phyloP scores from a whole-genome alignment of 2,797 vertebrate species.

The Syngnathus acus region DNA sequence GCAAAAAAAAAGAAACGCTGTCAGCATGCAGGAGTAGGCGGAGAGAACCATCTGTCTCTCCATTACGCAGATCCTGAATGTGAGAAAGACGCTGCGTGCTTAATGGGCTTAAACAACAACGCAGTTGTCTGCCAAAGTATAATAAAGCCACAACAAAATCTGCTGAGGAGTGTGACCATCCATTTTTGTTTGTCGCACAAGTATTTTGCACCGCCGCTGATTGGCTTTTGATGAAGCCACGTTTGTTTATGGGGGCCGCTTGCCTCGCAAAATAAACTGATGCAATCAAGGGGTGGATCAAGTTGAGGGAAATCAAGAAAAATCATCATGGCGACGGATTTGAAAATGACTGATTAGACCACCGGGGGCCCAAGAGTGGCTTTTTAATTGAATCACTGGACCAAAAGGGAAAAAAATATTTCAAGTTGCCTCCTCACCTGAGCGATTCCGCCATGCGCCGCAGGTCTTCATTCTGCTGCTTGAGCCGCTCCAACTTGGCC shows the following conservation, averaged over 20 bases:
- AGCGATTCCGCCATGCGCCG: constrained; percentile 95
- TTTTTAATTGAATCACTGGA: not conserved
- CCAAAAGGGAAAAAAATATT: not conserved
- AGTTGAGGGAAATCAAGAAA: not conserved
- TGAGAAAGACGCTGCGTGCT: constrained; percentile 36
- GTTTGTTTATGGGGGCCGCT: constrained; percentile 11
- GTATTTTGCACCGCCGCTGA: constrained; percentile 20
- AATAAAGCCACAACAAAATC: constrained; percentile 20
- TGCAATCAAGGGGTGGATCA: constrained; percentile 23
- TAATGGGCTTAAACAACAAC: constrained; percentile 43
- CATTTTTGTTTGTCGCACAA: constrained; percentile 26
- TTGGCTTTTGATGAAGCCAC: constrained; percentile 25
- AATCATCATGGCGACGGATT: not conserved
- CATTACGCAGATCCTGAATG: constrained; percentile 31
- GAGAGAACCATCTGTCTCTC: constrained; percentile 49
- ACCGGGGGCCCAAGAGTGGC: not conserved
- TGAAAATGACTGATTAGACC: constrained; percentile 3
- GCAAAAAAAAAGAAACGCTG: constrained; percentile 22
- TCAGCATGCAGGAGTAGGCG: constrained; percentile 37
- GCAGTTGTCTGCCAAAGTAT: constrained; percentile 38
- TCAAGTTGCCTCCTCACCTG: constrained; percentile 66
- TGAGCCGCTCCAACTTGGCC: constrained; percentile 94
- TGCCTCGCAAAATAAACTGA: not conserved
- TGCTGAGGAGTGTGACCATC: constrained; percentile 32
- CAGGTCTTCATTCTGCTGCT: constrained; percentile 97